A percentile compares a stretch with the other conserved stretches of the same genome.
These are phyloP conservation scores for Carabus problematicus DNA, from an alignment of 2,888 invertebrate genomes.

Conservation along the genomic window DNA sequence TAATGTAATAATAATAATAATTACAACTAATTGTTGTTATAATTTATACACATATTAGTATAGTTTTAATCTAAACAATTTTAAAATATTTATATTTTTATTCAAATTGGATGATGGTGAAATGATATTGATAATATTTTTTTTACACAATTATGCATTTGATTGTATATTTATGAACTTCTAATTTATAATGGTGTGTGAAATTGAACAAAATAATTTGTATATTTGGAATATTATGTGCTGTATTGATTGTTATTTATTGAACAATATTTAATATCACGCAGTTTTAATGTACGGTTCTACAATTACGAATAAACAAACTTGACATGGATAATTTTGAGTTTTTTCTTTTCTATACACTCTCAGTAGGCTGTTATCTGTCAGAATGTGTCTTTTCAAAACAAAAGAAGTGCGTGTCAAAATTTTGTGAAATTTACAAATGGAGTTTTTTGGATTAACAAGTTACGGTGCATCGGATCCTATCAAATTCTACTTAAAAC, in stretches of 20 bases:
- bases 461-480: conserved; percentile 62
- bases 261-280: no score
- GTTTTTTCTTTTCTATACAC: no score
- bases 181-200: not conserved
- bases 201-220: conserved; percentile 1
- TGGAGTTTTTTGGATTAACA: conserved; percentile 66
- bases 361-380: no score
- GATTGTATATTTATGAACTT: conserved; percentile 20
- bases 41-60: conserved; percentile 16
- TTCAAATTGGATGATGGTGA: no score
- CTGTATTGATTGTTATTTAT: conserved; percentile 4
- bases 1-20: no score
- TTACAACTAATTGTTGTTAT: no score
- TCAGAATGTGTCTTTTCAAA: no score
- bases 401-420: not conserved
- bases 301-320: conserved; percentile 2
- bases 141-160: conserved; percentile 19
- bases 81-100: not conserved
- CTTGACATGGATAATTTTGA: not conserved
- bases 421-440: conserved; percentile 46
- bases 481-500: conserved; percentile 60
- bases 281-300: no score
- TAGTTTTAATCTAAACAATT: conserved; percentile 6
- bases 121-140: conserved; percentile 14
- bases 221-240: not conserved